Evolutionary conservation across 2,113 vertebrate genomes (phyloP).

Genomic region (Myotis lucifugus): DNA sequence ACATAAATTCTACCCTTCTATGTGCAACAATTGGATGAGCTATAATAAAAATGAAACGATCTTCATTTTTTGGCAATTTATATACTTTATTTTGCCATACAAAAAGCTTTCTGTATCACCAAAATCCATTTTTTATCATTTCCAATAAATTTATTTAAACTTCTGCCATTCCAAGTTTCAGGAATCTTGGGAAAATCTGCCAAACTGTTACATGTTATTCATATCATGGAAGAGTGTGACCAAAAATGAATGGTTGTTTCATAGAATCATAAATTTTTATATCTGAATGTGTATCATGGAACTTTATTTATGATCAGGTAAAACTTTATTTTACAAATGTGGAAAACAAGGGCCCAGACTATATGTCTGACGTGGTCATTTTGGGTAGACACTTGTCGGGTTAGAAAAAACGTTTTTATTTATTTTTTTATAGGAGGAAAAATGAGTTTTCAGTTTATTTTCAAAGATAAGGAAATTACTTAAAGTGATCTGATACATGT

Average conservation of each 20-base stretch:
- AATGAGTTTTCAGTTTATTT: not conserved
- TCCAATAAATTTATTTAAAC: not conserved
- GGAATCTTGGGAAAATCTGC: not conserved
- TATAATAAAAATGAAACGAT: not conserved
- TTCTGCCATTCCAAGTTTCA: not conserved
- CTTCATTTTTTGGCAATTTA: not conserved
- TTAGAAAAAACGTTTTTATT: not conserved
- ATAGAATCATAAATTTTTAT: not conserved
- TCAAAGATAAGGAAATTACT: not conserved
- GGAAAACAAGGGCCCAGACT: not conserved
- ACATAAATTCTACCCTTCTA: not conserved
- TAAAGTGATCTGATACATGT: not conserved
- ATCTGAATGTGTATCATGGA: not conserved
- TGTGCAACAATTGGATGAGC: not conserved
- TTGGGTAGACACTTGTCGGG: not conserved
- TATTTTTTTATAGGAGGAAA: not conserved
- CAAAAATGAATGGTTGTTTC: not conserved
- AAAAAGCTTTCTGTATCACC: not conserved
- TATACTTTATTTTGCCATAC: not conserved
- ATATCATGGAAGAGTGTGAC: not conserved
- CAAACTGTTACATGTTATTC: not conserved
- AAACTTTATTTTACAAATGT: not conserved
- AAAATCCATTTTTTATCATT: not conserved
- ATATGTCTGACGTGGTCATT: not conserved
- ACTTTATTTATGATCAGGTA: not conserved